Evolutionary conservation across 2,888 invertebrate genomes (phyloP).

Genomic region (Keiferia lycopersicella): DNA sequence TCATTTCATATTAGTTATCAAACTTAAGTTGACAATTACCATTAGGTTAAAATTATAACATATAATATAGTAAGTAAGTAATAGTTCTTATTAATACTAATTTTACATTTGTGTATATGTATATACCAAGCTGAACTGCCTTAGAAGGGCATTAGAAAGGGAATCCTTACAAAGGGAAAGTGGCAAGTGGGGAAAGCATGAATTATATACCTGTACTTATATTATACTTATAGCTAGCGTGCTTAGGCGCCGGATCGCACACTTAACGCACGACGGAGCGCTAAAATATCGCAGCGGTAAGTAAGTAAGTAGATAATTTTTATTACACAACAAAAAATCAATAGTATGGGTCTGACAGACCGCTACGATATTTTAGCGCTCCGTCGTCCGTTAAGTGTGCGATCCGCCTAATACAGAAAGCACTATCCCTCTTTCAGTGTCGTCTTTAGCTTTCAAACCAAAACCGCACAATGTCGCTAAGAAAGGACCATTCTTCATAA

Average conservation of each 20-base stretch:
- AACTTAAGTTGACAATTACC: no score
- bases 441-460: neutral
- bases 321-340: no score
- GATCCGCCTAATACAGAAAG: neutral
- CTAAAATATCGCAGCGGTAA: no score
- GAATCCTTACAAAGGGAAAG: slow-evolving; percentile 21
- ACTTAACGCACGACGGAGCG: no score
- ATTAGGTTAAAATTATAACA: no score
- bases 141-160: slow-evolving; percentile 27
- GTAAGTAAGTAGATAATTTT: no score
- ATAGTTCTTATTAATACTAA: neutral
- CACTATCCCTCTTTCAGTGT: neutral
- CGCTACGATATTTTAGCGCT: no score
- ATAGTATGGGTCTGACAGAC: no score
- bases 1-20: no score
- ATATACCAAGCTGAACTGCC: neutral
- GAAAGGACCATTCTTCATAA: slow-evolving; percentile 10
- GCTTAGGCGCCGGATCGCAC: no score
- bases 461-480: neutral
- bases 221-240: neutral
- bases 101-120: neutral
- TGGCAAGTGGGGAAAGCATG: slow-evolving; percentile 14
- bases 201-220: neutral
- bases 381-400: no score
- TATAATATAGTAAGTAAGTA: no score